phyloP scores from a whole-genome alignment of 2,113 vertebrate species.

The Ceyx margarethae region DNA sequence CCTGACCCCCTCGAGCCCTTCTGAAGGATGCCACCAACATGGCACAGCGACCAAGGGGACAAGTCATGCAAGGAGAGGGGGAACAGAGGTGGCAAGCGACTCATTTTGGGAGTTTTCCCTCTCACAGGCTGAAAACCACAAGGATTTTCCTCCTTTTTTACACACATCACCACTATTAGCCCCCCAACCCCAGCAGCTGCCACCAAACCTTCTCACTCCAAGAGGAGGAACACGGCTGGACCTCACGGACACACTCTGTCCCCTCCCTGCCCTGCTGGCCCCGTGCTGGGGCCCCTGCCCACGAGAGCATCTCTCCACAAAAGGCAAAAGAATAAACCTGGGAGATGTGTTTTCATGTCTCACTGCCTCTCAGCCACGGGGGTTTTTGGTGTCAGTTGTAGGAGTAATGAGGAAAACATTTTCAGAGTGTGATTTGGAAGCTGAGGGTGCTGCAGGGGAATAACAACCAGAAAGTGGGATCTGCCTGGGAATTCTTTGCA shows the following conservation, averaged over 20 bases:
- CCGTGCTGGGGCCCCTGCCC: accelerated
- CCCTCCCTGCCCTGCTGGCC: accelerated
- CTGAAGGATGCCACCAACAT: neutral
- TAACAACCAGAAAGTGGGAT: neutral
- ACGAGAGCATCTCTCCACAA: accelerated
- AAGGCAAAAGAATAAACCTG: neutral
- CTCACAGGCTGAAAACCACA: neutral
- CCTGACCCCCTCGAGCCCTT: neutral
- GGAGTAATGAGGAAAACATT: neutral
- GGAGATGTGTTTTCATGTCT: neutral
- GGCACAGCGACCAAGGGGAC: neutral
- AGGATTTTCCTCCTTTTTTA: neutral
- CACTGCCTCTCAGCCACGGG: neutral
- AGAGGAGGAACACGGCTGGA: neutral
- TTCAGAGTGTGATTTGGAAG: neutral
- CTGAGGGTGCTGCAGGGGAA: accelerated
- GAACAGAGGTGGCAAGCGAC: accelerated
- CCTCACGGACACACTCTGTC: accelerated
- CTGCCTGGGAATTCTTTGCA: neutral
- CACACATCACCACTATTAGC: neutral
- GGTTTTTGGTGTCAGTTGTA: neutral
- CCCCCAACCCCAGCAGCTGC: neutral
- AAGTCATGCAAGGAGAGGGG: neutral
- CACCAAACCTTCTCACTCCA: neutral
- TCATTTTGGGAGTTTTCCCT: neutral